Percentiles rank a stretch among this genome's conserved stretches.
Evolutionary conservation across 2,113 vertebrate genomes (phyloP).

Genomic region (Butastur rufipennis): DNA sequence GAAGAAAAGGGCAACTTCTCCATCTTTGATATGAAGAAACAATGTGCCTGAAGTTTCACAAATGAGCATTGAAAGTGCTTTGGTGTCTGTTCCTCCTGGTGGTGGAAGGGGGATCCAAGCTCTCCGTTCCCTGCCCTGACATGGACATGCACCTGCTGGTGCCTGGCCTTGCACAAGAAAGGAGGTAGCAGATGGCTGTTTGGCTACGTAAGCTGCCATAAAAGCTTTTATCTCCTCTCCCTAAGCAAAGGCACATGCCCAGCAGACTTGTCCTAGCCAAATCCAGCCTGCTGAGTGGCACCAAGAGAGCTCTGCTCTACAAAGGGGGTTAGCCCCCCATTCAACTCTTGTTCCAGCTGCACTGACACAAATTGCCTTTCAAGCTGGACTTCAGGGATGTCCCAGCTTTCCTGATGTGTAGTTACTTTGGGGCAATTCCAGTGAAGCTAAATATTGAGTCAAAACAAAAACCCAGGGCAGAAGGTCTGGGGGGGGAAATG

Average conservation of each 20-base stretch:
- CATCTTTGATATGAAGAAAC: neutral
- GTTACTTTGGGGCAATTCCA: neutral
- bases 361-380: neutral
- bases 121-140: neutral
- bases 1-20: neutral
- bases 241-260: neutral
- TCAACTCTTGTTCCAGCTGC: neutral
- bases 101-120: neutral
- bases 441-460: neutral
- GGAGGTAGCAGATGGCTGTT: neutral
- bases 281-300: neutral
- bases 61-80: neutral
- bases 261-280: neutral
- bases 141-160: neutral
- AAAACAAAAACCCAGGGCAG: neutral
- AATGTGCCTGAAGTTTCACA: neutral
- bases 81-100: neutral
- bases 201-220: neutral
- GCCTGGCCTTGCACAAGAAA: neutral
- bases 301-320: neutral
- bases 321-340: fast-evolving
- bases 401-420: neutral
- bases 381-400: neutral
- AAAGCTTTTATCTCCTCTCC: neutral
- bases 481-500: neutral